Conservation (phyloP, 2,113 vertebrate species). For the Sinocyclocheilus maitianheensis region DNA sequence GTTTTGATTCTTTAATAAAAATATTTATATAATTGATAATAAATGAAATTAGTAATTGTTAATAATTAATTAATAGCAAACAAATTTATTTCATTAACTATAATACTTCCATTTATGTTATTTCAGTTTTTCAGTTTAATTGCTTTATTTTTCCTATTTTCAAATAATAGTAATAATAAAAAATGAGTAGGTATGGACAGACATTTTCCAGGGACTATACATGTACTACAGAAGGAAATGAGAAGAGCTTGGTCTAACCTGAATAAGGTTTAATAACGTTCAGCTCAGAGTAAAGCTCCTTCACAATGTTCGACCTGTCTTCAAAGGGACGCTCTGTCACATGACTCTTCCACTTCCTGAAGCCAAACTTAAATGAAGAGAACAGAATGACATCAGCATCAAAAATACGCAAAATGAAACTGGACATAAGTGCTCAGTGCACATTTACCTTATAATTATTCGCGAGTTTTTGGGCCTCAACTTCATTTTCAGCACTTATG, state of each 20-base stretch:
- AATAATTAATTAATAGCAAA: not conserved
- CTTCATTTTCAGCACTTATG: slow-evolving; percentile 79
- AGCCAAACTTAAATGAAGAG: slow-evolving; percentile 80
- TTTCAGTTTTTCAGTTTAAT: not conserved
- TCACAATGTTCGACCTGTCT: slow-evolving; percentile 83
- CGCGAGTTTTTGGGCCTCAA: slow-evolving; percentile 84
- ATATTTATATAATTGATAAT: not conserved
- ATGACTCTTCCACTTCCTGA: slow-evolving; percentile 92
- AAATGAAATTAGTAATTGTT: not conserved
- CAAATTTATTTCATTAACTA: not conserved
- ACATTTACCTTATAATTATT: slow-evolving; percentile 82
- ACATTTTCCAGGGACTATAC: not conserved
- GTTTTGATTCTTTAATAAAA: not conserved
- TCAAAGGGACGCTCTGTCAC: slow-evolving; percentile 84
- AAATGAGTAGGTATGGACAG: not conserved
- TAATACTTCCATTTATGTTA: not conserved
- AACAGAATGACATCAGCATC: not conserved
- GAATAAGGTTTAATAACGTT: slow-evolving; percentile 72
- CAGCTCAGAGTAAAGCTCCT: slow-evolving; percentile 88
- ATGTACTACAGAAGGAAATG: not conserved
- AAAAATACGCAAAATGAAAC: not conserved
- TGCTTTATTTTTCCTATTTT: not conserved
- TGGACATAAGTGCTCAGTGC: not conserved
- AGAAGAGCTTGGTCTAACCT: slow-evolving; percentile 63
- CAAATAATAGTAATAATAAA: not conserved